Base-by-base conservation (phyloP, 2,113 vertebrate genomes). In the Poecilia latipinna region DNA sequence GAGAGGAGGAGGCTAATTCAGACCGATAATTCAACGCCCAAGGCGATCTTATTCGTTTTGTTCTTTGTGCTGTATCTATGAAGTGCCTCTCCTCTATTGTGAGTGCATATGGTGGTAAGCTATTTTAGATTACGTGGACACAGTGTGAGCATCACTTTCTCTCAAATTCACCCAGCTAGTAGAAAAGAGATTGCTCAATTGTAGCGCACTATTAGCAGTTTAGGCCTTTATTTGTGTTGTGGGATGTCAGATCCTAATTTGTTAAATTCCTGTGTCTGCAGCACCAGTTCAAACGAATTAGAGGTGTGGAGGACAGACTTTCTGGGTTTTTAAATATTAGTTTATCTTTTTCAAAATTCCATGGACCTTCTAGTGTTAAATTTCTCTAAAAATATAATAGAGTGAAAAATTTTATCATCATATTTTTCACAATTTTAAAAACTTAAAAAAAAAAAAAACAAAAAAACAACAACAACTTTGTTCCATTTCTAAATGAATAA, bases 71-170 rank as follows among this genome's bases (percentile, higher is more conserved):
- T 39, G n/a, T 82, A 72, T 72, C 57, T 82, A 82, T 86, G 69
- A 87, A 90, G 83, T 85, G 82, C 78, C 76, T 91, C 79, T 88
- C 65, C 68, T 85, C 68, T 86, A 74, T 72, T 78, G 82, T 82
- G 72, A 85, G 82, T 75, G 84, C 70, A 77, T 82, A 86, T 82
- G 77, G 76, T 80, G 72, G 82, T 80, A 88, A 75, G 75, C 77
- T 91, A 82, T 90, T 88, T 88, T 79, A 72, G 77, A 85, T 63
- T 54, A 61, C 1, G 62, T 83, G 51, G 63, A 86, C 74, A 67
- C 66, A 54, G 57, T 29, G 71, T 22, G 67, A 81, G 57, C 72
- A 71, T 75, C 35, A 51, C 70, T 78, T 75, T 31, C 51, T 77
- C 65, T 82, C 61, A 64, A 2, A 69, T 83, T 79, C 79, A 62